Base-by-base conservation (phyloP, 2,113 vertebrate genomes). In the Oreochromis niloticus region DNA sequence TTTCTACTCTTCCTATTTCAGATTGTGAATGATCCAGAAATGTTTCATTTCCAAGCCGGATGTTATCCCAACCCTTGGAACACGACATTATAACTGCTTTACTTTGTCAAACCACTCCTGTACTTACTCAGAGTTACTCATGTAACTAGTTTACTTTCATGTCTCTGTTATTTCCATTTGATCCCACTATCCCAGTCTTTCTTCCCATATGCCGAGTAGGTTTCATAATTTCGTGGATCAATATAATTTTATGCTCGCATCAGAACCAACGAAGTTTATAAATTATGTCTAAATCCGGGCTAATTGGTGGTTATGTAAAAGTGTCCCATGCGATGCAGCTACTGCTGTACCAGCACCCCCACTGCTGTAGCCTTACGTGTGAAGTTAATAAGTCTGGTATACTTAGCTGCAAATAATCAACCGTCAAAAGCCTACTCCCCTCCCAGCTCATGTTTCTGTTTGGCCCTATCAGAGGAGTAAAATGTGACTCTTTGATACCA, bases 261-360 rank as follows among this genome's bases (percentile, higher is more conserved):
- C 71, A 54, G 61, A 87, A 81, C 54, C 16, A 43, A 61, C n/a
- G 27, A 6, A 5, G 78, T 10, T 81, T 79, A 81, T 66, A 22
- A 85, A 85, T 84, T 50, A 9, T 14, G 9, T 75, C 48, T 73
- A 73, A 78, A 66, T 82, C 71, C 22, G 11, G 6, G 6, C 90
- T 90, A 92, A 89, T 88, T 89, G 71, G 59, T 43, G 41, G 79
- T 55, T 79, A 32, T 89, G 86, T 48, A 32, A 50, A 75, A 48
- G 48, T 61, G 61, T 89, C 59, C 80, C 86, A 39, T 30, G 13
- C 13, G 59, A 66, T 24, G 36, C 63, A 80, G 32, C 55, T 22
- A n/a, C 68, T 30, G 41, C 24, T 84, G 36, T 39, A 43, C 34
- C 57, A 71, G 27, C 17, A 16, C 6, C 22, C 39, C 46, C 61